A percentile compares a stretch with the other conserved stretches of the same genome.
phyloP scores from a whole-genome alignment of 30 jellyfish, hydroid and myxozoan species.

The Morbakka virulenta region DNA sequence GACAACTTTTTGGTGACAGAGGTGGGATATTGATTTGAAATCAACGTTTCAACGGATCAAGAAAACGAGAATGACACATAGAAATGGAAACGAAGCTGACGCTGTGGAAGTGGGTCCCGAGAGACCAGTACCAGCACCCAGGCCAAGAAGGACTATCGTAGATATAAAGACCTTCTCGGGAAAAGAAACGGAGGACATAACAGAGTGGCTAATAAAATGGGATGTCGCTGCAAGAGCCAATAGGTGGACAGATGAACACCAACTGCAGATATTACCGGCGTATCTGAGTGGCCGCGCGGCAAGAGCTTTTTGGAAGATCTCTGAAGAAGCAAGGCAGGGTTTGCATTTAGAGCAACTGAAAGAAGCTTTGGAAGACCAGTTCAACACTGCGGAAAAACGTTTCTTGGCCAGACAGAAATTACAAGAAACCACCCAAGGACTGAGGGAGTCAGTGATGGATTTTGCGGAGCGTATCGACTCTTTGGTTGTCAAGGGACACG shows the following conservation, averaged over 20 bases:
- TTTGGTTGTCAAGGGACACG: too few relatives aligned
- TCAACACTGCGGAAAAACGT: slow-evolving; percentile 30
- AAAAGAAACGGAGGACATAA: slow-evolving; percentile 9
- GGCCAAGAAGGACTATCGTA: slow-evolving; percentile 5
- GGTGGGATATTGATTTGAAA: slow-evolving; percentile 2
- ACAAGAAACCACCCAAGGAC: slow-evolving; percentile 34
- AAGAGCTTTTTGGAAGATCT: slow-evolving; percentile 19
- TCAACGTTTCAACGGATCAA: background rate
- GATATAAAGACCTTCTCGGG: slow-evolving; percentile 1
- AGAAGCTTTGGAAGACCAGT: slow-evolving; percentile 26
- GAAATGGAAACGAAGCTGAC: slow-evolving; percentile 1
- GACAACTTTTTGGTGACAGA: slow-evolving; percentile 11
- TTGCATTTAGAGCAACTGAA: slow-evolving; percentile 7
- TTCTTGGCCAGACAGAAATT: slow-evolving; percentile 30
- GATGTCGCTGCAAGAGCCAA: slow-evolving; percentile 27
- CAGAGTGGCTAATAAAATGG: slow-evolving; percentile 37
- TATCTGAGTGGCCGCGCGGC: slow-evolving; percentile 44
- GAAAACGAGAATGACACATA: background rate
- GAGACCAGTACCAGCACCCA: slow-evolving; percentile 10
- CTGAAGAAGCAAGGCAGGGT: slow-evolving; percentile 7
- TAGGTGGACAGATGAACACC: slow-evolving; percentile 27
- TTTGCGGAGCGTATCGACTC: slow-evolving; percentile 19
- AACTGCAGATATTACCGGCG: slow-evolving; percentile 27
- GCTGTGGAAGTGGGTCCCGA: background rate
- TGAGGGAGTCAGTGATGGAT: slow-evolving; percentile 34